Evolutionary conservation across 64 coral and sea anemone species (phyloP).

Genomic region (Pocillopora damicornis): DNA sequence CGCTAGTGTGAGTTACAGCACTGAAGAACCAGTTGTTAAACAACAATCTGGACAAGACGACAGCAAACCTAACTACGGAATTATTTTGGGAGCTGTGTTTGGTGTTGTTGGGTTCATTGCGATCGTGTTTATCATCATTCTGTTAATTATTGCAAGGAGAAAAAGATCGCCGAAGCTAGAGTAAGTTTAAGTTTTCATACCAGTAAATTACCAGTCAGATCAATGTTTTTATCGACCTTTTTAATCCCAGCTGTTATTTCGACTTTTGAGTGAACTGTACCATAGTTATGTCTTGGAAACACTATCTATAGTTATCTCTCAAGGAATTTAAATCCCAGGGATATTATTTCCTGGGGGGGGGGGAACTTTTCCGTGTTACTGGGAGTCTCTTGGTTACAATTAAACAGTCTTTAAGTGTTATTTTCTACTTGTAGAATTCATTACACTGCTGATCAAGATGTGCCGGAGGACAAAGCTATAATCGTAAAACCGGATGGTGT

Average conservation of each 20-base stretch:
- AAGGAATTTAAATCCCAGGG: no score
- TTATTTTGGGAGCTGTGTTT: constrained; percentile 60
- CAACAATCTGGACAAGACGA: not conserved
- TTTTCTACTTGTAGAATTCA: constrained; percentile 59
- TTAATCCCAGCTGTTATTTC: no score
- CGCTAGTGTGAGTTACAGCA: not conserved
- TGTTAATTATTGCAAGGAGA: constrained; percentile 20
- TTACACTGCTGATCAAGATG: constrained; percentile 58
- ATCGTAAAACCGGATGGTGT: constrained; percentile 9
- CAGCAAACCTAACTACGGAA: not conserved
- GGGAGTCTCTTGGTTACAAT: no score
- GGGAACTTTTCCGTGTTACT: no score
- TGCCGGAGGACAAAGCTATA: constrained; percentile 27
- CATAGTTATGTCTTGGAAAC: no score
- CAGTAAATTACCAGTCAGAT: not conserved
- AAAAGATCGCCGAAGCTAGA: constrained; percentile 52
- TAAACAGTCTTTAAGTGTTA: not conserved
- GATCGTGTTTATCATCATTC: not conserved
- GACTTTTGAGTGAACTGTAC: no score
- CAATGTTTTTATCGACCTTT: no score
- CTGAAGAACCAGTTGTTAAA: not conserved
- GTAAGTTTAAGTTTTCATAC: constrained; percentile 51
- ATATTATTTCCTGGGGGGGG: no score
- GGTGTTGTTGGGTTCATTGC: constrained; percentile 11
- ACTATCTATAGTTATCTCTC: no score